phyloP scores from a whole-genome alignment of 1,140 invertebrate species.

The Parasteatoda tepidariorum region DNA sequence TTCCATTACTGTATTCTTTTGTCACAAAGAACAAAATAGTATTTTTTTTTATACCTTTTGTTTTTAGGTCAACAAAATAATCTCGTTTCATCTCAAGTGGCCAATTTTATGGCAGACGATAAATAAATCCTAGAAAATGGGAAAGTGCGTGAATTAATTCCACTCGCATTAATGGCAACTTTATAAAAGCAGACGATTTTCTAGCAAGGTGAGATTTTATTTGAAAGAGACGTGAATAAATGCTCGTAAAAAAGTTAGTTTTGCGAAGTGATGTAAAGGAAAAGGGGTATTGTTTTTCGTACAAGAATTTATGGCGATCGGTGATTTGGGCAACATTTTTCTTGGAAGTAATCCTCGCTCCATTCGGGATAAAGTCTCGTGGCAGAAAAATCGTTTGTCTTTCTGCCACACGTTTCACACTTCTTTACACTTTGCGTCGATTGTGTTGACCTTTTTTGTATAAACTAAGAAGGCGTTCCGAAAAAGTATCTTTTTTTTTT shows the following conservation, averaged over 20 bases:
- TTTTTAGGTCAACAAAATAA: slow-evolving; percentile 39
- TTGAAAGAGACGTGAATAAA: slow-evolving; percentile 4
- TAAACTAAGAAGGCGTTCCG: slow-evolving; percentile 1
- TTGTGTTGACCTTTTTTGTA: slow-evolving; percentile 28
- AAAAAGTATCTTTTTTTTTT: no score
- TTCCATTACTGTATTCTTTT: neutral
- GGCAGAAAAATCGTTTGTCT: slow-evolving; percentile 54
- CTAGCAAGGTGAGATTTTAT: neutral
- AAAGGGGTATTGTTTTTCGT: slow-evolving; percentile 33
- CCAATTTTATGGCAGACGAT: slow-evolving; percentile 26
- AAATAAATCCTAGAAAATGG: neutral
- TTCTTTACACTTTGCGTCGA: neutral
- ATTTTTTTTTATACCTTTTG: slow-evolving; percentile 10
- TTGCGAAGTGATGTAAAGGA: slow-evolving; percentile 23
- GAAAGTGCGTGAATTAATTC: slow-evolving; percentile 29
- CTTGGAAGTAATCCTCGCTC: slow-evolving; percentile 53
- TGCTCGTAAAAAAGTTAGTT: slow-evolving; percentile 41
- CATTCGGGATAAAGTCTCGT: slow-evolving; percentile 51
- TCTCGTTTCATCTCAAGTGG: neutral
- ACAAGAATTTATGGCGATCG: slow-evolving; percentile 48
- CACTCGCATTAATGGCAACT: slow-evolving; percentile 41
- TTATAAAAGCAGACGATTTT: slow-evolving; percentile 28
- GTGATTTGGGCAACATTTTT: slow-evolving; percentile 55
- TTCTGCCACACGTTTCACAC: slow-evolving; percentile 47
- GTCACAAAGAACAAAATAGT: neutral